A percentile compares a stretch with the other conserved stretches of the same genome.
These are phyloP conservation scores for Labrus mixtus DNA, from an alignment of 2,113 vertebrate species.

Conservation along the genomic window DNA sequence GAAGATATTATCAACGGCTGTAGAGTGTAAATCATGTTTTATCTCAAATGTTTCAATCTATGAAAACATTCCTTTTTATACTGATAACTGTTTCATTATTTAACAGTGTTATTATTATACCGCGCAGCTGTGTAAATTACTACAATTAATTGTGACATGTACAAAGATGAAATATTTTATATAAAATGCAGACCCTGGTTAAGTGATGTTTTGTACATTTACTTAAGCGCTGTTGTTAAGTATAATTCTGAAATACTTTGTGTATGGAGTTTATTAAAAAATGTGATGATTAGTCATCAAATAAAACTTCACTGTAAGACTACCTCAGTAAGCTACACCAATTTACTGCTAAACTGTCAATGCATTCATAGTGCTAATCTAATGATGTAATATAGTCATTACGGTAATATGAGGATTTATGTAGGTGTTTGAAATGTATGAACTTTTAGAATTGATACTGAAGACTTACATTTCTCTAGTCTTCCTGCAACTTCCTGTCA, in stretches of 20 bases:
- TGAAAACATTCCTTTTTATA: conserved; percentile 66
- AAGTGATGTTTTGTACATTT: neutral
- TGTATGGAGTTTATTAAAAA: too few species aligned
- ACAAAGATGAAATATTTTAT: conserved; percentile 65
- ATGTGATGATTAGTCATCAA: too few species aligned
- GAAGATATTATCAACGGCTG: neutral
- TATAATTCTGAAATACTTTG: neutral
- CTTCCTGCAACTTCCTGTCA: too few species aligned
- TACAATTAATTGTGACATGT: conserved; percentile 34
- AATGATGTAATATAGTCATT: too few species aligned
- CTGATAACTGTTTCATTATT: conserved; percentile 47
- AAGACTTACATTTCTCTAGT: too few species aligned
- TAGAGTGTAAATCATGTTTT: conserved; percentile 31
- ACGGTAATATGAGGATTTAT: too few species aligned
- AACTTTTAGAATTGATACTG: too few species aligned
- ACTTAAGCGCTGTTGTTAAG: neutral
- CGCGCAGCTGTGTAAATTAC: conserved; percentile 62
- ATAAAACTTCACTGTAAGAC: too few species aligned
- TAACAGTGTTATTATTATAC: conserved; percentile 46
- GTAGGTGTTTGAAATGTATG: too few species aligned
- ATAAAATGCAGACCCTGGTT: conserved; percentile 21
- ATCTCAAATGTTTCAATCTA: conserved; percentile 44
- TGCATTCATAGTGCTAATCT: too few species aligned
- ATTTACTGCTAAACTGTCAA: too few species aligned
- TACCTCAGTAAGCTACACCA: too few species aligned